These are phyloP conservation scores for Uropsilus gracilis DNA, from an alignment of 2,113 vertebrate species.

Conservation along the genomic window DNA sequence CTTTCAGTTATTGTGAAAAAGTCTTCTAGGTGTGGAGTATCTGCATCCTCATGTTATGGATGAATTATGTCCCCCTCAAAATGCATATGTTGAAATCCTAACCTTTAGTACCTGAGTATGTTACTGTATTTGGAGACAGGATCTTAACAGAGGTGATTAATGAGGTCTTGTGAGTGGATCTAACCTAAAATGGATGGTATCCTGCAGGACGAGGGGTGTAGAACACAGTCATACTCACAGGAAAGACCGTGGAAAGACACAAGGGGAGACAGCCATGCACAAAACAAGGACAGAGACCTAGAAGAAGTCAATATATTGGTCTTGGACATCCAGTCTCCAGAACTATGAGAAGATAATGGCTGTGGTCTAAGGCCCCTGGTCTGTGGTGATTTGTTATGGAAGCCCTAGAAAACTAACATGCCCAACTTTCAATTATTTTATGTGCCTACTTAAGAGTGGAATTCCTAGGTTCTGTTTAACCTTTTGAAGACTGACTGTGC, in stretches of 20 bases:
- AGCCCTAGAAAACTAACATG: neutral
- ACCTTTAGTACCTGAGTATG: neutral
- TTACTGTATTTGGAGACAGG: neutral
- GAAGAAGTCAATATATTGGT: neutral
- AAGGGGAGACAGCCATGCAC: neutral
- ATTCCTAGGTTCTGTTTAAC: neutral
- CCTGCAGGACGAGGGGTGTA: neutral
- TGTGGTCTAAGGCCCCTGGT: neutral
- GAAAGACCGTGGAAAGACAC: neutral
- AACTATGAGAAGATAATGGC: neutral
- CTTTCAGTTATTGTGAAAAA: neutral
- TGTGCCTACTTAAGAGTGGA: neutral
- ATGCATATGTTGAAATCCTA: neutral
- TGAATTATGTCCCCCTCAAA: neutral
- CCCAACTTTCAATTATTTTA: neutral
- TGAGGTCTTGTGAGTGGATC: neutral
- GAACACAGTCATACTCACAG: neutral
- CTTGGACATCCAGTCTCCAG: neutral
- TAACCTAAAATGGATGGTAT: neutral
- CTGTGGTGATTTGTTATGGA: neutral
- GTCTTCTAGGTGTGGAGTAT: neutral
- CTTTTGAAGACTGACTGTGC: neutral
- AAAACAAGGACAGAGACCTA: neutral
- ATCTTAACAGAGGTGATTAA: neutral
- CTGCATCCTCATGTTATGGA: neutral